Evolutionary conservation across 2,113 vertebrate genomes (phyloP), one percentile per base, ranked within the genome.

Genomic region (Ictalurus furcatus): DNA sequence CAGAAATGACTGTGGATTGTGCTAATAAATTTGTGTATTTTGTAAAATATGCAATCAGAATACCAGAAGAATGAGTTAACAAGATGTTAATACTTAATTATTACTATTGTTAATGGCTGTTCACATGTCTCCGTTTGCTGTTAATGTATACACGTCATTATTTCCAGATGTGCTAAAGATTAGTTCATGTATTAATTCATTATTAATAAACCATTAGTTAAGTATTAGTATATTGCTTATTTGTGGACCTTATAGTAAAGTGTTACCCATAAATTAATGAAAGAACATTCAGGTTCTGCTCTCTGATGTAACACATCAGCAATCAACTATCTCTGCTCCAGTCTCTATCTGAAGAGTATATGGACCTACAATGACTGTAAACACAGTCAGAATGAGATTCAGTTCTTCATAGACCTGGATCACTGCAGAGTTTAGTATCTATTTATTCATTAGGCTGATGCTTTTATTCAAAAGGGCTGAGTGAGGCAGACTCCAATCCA

Each of bases 351-450:
- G 63, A 81, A 71, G 30, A 83, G 3, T 65, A 88, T 6, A n/a
- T 28, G 37, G 48, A 58, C 40, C 21, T 82, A 28, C 13, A 48
- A 37, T 65, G 76, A 69, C 76, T 67, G 86, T 52, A 80, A 71
- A 54, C 37, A 87, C 37, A 48, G 74, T 63, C 76, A 52, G 37
- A 54, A 25, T 52, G 34, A 54, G 54, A 37, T 87, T 54, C 30
- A 81, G 52, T 14, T 58, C 23, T 79, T 79, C 52, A 81, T 30
- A 19, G 52, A 54, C 25, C 2, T 34, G 28, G 56, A 82, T 59
- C 80, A 82, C 58, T 28, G 81, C 81, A 84, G 81, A 84, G 81
- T 84, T 84, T 84, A 40, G 34, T 63, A 84, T 83, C 21, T 63
- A 63, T 40, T 63, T 19, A 59, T 83, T 37, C 21, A 63, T 63